Evolutionary conservation across 2,888 invertebrate species (phyloP).

Genomic region (Orthosia cruda): DNA sequence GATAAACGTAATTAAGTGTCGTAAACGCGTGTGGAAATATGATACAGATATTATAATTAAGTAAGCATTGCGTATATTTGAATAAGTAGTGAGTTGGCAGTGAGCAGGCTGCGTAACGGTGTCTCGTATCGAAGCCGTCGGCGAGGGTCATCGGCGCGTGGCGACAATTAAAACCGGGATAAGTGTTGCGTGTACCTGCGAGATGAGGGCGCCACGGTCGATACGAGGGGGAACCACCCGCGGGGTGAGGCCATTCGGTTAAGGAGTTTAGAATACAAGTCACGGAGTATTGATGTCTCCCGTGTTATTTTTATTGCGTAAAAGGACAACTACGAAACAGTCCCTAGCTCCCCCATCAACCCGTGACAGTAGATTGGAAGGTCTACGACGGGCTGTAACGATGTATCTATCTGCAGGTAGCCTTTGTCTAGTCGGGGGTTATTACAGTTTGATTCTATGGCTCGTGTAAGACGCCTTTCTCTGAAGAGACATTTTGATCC

Average conservation of each 20-base stretch:
- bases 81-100: conserved; percentile 73
- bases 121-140: conserved; percentile 74
- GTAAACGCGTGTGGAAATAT: conserved; percentile 18
- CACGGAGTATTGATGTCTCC: conserved; percentile 87
- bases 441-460: conserved; percentile 16
- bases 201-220: conserved; percentile 91
- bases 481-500: conserved; percentile 2
- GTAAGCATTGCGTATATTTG: conserved; percentile 63
- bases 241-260: conserved; percentile 83
- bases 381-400: conserved; percentile 39
- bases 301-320: conserved; percentile 73
- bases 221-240: conserved; percentile 82
- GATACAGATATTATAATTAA: conserved; percentile 30
- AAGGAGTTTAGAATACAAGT: conserved; percentile 90
- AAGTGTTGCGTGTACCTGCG: conserved; percentile 91
- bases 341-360: conserved; percentile 62
- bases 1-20: conserved; percentile 16
- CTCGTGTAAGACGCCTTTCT: conserved; percentile 18
- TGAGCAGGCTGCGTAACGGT: conserved; percentile 74
- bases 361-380: conserved; percentile 34
- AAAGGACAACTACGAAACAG: conserved; percentile 64
- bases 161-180: conserved; percentile 91
- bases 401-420: conserved; percentile 48
- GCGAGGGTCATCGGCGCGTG: conserved; percentile 89
- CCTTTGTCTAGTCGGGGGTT: conserved; percentile 34